Evolutionary conservation across 2,888 invertebrate species (phyloP), one percentile per base, ranked within the genome.

Genomic region (Diarsia rubi): DNA sequence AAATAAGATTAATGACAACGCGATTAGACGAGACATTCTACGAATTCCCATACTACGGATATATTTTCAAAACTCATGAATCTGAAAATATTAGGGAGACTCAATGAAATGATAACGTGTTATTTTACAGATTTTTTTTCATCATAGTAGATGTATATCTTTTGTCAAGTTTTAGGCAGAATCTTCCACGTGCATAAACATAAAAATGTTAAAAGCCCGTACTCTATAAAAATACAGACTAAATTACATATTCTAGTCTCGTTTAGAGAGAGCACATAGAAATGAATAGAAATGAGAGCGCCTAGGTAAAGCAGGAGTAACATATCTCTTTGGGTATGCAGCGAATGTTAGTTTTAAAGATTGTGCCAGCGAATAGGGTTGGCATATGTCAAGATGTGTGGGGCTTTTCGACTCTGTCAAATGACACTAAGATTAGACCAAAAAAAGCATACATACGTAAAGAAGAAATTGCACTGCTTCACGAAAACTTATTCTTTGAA

Each of bases 201-300:
- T 27, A 45, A 24, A 63, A 68, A 57, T 54, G n/a, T 12, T 67
- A 21, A 54, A 27, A 21, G 6, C 19, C 16, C 3, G 19, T 59
- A 52, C 11, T 57, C 5, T 42, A 66, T 37, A 37, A 66, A 65
- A 67, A 80, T 80, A 64, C 63, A 59, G 63, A 44, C 21, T 47
- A 8, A 47, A 79, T 75, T 64, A 75, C 45, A 68, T 67, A 79
- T 79, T 79, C 81, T 21, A 67, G 76, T 81, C 52, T 57, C 70
- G 80, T 45, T 47, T 60, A 27, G 67, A 63, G 75, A 63, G 66
- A 75, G 69, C 63, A 54, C 70, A 24, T 45, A 63, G 63, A 80
- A 80, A 80, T 66, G 69, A 79, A 79, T 74, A 79, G 74, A 70
- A 80, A 80, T 72, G 76, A 62, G 63, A 67, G 44, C n/a, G 69